Conservation (phyloP, 2,888 invertebrate species). For the Chromoteleia sp. region DNA sequence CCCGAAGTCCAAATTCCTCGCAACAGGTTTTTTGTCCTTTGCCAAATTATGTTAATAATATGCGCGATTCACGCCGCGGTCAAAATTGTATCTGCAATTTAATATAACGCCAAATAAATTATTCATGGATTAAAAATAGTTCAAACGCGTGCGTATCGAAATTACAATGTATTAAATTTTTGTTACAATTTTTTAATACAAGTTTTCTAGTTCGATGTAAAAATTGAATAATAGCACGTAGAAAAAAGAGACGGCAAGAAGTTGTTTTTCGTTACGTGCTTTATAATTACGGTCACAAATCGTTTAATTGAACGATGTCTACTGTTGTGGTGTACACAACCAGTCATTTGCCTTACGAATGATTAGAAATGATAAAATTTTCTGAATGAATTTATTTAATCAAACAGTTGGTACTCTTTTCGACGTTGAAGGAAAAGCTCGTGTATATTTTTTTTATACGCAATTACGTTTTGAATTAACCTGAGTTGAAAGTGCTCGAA, state of each 20-base stretch:
- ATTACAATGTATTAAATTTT: slow-evolving; percentile 38
- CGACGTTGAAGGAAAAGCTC: too few relatives aligned
- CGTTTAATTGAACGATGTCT: too few relatives aligned
- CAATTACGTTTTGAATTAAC: not conserved
- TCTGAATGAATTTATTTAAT: not conserved
- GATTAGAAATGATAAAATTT: not conserved
- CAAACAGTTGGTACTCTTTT: too few relatives aligned
- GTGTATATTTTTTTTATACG: not conserved
- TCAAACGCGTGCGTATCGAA: too few relatives aligned
- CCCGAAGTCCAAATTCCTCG: slow-evolving; percentile 46
- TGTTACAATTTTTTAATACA: not conserved
- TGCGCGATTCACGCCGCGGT: too few relatives aligned
- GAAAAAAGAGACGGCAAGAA: slow-evolving; percentile 6
- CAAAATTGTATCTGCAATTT: slow-evolving; percentile 33
- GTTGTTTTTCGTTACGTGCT: slow-evolving; percentile 6
- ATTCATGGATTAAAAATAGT: slow-evolving; percentile 24
- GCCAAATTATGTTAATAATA: slow-evolving; percentile 27
- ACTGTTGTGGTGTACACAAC: too few relatives aligned
- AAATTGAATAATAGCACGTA: too few relatives aligned
- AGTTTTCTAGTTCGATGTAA: too few relatives aligned
- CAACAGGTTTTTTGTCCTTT: slow-evolving; percentile 46
- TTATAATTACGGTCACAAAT: too few relatives aligned
- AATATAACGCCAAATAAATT: slow-evolving; percentile 12
- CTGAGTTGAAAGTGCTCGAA: too few relatives aligned
- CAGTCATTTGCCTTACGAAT: too few relatives aligned